Base-by-base conservation (phyloP, 1,140 invertebrate genomes). In the Zaprionus ornatus region DNA sequence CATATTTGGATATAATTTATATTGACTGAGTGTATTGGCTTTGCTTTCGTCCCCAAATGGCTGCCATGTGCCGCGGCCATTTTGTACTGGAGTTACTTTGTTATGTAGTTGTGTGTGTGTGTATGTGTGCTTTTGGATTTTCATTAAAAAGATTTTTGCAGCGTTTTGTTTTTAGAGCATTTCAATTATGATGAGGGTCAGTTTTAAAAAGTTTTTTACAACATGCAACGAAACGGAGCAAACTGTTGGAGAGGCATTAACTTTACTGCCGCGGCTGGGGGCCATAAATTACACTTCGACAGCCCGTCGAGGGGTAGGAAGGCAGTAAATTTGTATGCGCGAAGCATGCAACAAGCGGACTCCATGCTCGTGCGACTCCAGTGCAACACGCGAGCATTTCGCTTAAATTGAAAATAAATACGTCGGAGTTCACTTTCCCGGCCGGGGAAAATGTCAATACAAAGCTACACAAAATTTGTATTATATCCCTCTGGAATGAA, bases 381-480 rank as follows among this genome's bases (percentile, higher is more conserved):
- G 25, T 81, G 82, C 79, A 73, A 48, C 80, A 80, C 57, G 67
- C 74, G 74, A 75, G 68, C 71, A 84, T 79, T 84, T 76, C 71
- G 68, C 56, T 88, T 88, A 88, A 88, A 88, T 88, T 90, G 85
- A 90, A 90, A 90, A 84, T 81, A 78, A 81, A 88, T 88, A 80
- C 78, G 80, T 64, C 42, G 19, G 19, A 50, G 40, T n/a, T 45
- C n/a, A n/a, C n/a, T 45, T 45, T 45, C n/a, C 45, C 45, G 12
- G 23, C 19, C 45, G 45, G 35, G 50, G 27, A 62, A 83, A 82
- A 88, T 78, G 77, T 78, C 85, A 81, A 90, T 84, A 90, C 29
- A 67, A 76, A 69, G 45, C 64, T 67, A 73, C 52, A 55, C 64
- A 66, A 64, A 45, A 55, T 65, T 71, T 69, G 40, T 50, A 45